These are phyloP conservation scores for Rachycentron canadum DNA, from an alignment of 2,797 vertebrate genomes.

Conservation along the genomic window DNA sequence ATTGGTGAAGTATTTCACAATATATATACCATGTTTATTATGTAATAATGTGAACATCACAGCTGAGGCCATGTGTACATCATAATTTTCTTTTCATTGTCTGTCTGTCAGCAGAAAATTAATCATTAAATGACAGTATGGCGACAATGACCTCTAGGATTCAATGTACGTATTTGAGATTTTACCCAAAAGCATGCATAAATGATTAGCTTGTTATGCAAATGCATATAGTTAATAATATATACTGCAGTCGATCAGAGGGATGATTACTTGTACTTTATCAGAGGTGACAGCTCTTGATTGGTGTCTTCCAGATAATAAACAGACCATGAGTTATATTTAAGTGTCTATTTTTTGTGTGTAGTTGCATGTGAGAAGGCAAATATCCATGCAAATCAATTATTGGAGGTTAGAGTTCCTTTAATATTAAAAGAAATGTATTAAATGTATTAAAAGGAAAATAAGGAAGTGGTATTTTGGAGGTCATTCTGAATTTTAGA, in stretches of 20 bases:
- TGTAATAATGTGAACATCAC: not conserved
- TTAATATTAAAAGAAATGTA: not conserved
- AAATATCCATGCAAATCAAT: not conserved
- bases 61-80: not conserved
- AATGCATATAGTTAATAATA: constrained; percentile 7
- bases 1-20: constrained; percentile 32
- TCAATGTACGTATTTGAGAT: constrained; percentile 10
- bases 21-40: constrained; percentile 20
- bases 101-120: constrained; percentile 13
- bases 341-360: not conserved
- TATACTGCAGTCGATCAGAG: constrained; percentile 2
- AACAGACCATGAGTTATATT: not conserved
- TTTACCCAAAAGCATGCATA: constrained; percentile 27
- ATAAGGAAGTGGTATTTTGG: not conserved
- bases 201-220: constrained; percentile 13
- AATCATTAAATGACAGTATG: constrained; percentile 17
- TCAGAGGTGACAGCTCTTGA: constrained; percentile 35
- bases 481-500: not conserved
- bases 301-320: constrained; percentile 30
- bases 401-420: not conserved
- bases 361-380: not conserved
- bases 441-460: not conserved
- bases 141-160: constrained; percentile 6
- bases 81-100: constrained; percentile 9
- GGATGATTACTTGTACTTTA: constrained; percentile 24